phyloP scores from a whole-genome alignment of 2,888 invertebrate species.

The Falcaria lacertinaria region DNA sequence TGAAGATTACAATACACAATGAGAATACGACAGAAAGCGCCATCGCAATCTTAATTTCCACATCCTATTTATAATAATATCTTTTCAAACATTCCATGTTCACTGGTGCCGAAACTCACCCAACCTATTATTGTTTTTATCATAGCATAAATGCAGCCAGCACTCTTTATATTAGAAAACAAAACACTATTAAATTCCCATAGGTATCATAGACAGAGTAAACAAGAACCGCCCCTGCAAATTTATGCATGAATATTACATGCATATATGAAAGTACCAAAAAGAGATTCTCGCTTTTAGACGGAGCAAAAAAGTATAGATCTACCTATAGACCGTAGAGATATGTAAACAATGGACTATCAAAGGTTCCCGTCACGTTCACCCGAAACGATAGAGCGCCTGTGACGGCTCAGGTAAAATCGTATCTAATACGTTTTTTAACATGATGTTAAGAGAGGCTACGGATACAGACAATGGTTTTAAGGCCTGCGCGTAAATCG shows the following conservation, averaged over 20 bases:
- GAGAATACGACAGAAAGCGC: no score
- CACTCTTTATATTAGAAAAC: no score
- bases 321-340: constrained; percentile 28
- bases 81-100: no score
- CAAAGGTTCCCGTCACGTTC: constrained; percentile 62
- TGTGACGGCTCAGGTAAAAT: constrained; percentile 37
- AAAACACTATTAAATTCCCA: no score
- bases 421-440: constrained; percentile 4
- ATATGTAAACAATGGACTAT: constrained; percentile 54
- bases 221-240: no score
- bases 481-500: neutral
- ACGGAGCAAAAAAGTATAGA: constrained; percentile 28
- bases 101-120: no score
- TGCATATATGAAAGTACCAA: neutral
- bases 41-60: no score
- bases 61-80: no score
- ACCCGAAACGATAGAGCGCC: constrained; percentile 27
- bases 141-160: no score
- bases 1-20: no score
- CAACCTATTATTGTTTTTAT: no score
- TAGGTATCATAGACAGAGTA: no score
- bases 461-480: neutral
- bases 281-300: constrained; percentile 7
- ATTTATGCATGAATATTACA: neutral
- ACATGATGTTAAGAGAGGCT: neutral